phyloP scores from a whole-genome alignment of 2,797 vertebrate species.

The Streptopelia turtur region DNA sequence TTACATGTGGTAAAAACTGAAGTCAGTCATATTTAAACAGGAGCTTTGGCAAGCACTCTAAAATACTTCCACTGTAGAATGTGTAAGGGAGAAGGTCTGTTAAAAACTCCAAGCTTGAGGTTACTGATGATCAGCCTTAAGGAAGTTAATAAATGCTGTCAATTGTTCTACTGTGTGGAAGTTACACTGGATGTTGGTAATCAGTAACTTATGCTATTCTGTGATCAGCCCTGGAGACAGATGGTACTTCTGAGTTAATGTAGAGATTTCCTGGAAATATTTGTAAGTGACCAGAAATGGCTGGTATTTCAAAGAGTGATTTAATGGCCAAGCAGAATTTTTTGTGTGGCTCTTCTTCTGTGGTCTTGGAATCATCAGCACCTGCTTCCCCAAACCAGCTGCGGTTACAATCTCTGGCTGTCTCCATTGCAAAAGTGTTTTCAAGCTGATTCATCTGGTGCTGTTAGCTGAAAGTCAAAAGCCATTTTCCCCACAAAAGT shows the following conservation, averaged over 20 bases:
- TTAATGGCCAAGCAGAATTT: neutral
- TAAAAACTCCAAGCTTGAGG: conserved; percentile 6
- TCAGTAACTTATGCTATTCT: conserved; percentile 2
- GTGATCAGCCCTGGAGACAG: neutral
- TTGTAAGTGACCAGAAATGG: conserved; percentile 21
- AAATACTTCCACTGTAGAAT: neutral
- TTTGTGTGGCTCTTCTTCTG: neutral
- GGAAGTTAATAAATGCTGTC: conserved; percentile 30
- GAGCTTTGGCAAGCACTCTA: conserved; percentile 5
- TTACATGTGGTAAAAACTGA: neutral
- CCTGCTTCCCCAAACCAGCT: neutral
- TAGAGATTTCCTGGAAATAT: conserved; percentile 33
- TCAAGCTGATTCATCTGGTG: neutral
- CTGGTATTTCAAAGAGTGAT: neutral
- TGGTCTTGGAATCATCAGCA: neutral
- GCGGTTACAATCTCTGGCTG: neutral
- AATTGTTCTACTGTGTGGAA: neutral
- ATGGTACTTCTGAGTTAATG: neutral
- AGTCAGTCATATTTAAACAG: neutral
- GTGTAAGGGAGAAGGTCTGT: neutral
- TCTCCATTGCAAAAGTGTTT: neutral
- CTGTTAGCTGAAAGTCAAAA: neutral
- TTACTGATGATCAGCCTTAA: conserved; percentile 12
- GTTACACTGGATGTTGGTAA: neutral
- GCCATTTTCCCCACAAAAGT: neutral